Conservation (phyloP, 2,113 vertebrate genomes). For the Puma concolor region DNA sequence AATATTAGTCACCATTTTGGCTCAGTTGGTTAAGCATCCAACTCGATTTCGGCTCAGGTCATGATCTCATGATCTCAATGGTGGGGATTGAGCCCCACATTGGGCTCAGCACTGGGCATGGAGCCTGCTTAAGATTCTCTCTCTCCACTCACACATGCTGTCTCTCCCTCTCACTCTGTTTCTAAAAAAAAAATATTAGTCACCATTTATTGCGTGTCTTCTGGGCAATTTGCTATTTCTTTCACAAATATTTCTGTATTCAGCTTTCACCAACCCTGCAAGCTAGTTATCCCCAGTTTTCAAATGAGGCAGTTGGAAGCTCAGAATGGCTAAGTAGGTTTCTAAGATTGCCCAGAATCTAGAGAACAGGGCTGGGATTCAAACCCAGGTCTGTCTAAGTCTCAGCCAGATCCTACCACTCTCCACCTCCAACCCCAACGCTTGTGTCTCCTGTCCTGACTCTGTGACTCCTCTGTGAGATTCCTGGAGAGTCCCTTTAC, state of each 20-base stretch:
- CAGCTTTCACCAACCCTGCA: background rate
- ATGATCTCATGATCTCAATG: too few species aligned
- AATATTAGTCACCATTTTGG: background rate
- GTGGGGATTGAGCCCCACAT: too few species aligned
- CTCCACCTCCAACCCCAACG: fast-evolving
- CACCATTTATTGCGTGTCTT: background rate
- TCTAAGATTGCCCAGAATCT: background rate
- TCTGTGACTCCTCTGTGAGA: background rate
- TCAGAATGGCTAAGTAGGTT: background rate
- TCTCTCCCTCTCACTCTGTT: too few species aligned
- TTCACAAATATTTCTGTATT: background rate
- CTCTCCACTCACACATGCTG: too few species aligned
- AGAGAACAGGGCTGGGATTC: background rate
- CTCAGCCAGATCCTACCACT: background rate
- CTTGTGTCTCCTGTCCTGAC: background rate
- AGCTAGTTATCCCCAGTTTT: background rate
- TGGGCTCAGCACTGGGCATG: too few species aligned
- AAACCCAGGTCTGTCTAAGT: background rate
- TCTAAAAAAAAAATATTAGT: too few species aligned
- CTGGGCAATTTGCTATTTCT: background rate
- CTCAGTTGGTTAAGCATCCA: too few species aligned
- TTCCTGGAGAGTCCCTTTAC: background rate
- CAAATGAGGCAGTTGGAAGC: background rate
- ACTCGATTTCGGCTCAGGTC: too few species aligned
- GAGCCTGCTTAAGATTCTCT: too few species aligned